Evolutionary conservation across 2,888 invertebrate genomes (phyloP).

Genomic region (Ophion obscuratus): DNA sequence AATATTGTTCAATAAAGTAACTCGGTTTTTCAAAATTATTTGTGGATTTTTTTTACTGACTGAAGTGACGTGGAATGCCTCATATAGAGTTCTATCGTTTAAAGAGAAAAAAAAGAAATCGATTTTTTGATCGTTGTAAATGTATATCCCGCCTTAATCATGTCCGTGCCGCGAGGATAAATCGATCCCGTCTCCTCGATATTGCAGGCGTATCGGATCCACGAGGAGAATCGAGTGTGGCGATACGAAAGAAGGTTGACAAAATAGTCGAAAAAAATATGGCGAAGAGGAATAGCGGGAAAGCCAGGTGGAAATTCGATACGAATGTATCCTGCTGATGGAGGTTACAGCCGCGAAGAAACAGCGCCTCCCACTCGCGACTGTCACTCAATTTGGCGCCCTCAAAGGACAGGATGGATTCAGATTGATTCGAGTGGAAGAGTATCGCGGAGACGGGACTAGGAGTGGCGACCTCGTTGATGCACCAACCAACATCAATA

Average conservation of each 20-base stretch:
- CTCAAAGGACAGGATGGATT: slow-evolving; percentile 56
- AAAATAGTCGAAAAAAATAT: neutral
- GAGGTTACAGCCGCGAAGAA: neutral
- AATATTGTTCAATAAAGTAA: no score
- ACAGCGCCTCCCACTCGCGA: slow-evolving; percentile 12
- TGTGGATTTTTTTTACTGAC: no score
- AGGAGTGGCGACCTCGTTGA: slow-evolving; percentile 14
- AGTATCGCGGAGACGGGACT: slow-evolving; percentile 52
- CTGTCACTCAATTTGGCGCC: slow-evolving; percentile 39
- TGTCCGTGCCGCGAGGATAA: neutral
- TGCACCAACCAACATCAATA: no score
- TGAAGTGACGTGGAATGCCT: no score
- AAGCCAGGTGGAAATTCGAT: slow-evolving; percentile 41
- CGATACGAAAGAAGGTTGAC: no score
- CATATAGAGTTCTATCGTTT: no score
- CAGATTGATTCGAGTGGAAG: slow-evolving; percentile 64
- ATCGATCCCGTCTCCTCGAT: neutral
- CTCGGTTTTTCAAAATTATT: no score
- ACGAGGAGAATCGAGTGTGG: neutral
- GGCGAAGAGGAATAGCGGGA: neutral
- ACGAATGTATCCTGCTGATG: neutral
- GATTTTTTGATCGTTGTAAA: no score
- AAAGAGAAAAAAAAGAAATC: no score
- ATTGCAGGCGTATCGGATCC: neutral
- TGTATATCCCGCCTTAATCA: neutral